These are phyloP conservation scores for Neogobius melanostomus DNA, from an alignment of 2,113 vertebrate species.

Conservation along the genomic window DNA sequence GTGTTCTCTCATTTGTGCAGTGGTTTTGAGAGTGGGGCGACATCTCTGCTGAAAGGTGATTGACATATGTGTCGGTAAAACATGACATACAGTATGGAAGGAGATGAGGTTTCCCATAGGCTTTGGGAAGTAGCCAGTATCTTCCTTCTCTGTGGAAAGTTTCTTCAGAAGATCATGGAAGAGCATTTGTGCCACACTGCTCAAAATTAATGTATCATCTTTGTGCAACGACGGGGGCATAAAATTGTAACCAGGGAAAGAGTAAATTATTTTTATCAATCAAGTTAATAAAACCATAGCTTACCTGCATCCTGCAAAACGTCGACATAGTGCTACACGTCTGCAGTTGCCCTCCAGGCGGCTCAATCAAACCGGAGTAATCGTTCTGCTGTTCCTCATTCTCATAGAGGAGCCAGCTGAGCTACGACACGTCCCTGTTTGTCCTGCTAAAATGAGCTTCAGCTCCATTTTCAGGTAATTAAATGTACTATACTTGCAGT, in stretches of 20 bases:
- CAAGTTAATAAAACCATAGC: not conserved
- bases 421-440: constrained; percentile 23
- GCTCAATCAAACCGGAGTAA: constrained; percentile 53
- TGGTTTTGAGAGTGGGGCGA: too few relatives aligned
- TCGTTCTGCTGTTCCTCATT: constrained; percentile 53
- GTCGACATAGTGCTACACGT: not conserved
- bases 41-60: too few relatives aligned
- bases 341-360: constrained; percentile 44
- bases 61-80: not conserved
- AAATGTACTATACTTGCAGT: not conserved
- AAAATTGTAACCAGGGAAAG: not conserved
- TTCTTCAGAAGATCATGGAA: too few relatives aligned
- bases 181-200: too few relatives aligned
- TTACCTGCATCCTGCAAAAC: too few relatives aligned
- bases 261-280: not conserved
- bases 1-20: too few relatives aligned
- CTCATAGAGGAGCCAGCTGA: constrained; percentile 25
- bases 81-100: not conserved
- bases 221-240: not conserved
- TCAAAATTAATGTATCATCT: not conserved
- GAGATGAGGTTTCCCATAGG: not conserved
- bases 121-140: too few relatives aligned
- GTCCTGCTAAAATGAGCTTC: not conserved
- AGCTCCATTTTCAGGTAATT: not conserved
- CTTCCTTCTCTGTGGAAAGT: too few relatives aligned